Evolutionary conservation across 2,113 vertebrate species (phyloP), one percentile per base, ranked within the genome.

Genomic region (Channa argus): DNA sequence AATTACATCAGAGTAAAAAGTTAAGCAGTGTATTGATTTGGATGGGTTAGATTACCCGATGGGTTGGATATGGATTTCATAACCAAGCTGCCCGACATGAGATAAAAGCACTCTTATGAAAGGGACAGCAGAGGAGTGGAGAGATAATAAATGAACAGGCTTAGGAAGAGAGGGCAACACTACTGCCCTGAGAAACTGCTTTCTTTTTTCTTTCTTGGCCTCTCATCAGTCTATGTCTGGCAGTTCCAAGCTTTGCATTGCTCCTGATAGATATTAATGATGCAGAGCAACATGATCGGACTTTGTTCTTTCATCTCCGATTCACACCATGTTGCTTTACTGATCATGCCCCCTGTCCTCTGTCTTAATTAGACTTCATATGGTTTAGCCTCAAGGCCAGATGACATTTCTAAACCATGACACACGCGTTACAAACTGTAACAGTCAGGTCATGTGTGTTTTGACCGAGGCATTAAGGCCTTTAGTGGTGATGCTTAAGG

Each of bases 221-320:
- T 63, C 69, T 65, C 75, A 87, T 85, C 46, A 63, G 78, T 86
- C 81, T 61, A 10, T 2, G 76, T 79, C 85, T 14, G 41, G 36
- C 66, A 12, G 38, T 63, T 78, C 68, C 3, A 64, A 55, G 45
- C 33, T 66, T n/a, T 9, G 14, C 37, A 15, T 65, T 47, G n/a
- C 50, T 65, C 69, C 34, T 76, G 73, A 89, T 69, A 63, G 80
- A 83, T 90, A 80, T 85, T 77, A 84, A 89, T 86, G 82, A 78
- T 49, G 5, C 4, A 15, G 14, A 63, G 87, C 70, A 87, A 89
- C 84, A 63, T 3, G 65, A 87, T 66, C 80, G 8, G 2, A 74
- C 55, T 84, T 63, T 71, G 65, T 67, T 66, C 76, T 78, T 82
- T 81, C 70, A 79, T 76, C 70, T 52, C 2, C 1, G 6, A 13